Conservation (phyloP, 2,113 vertebrate species). For the Chaenogobius annularis region DNA sequence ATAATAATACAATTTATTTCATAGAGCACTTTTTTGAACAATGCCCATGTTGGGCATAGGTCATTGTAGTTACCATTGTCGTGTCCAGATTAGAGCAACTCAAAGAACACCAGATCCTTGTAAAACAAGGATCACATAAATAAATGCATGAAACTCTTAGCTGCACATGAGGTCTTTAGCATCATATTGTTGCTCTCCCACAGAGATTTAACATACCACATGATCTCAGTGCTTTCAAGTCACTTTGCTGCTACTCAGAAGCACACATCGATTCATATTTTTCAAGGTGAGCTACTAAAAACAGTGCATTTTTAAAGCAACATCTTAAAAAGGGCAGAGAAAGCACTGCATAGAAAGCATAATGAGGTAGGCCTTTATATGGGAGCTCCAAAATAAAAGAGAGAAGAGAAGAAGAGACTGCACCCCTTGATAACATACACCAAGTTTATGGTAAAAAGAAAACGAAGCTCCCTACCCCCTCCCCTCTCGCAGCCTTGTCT, state of each 20-base stretch:
- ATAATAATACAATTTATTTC: background rate
- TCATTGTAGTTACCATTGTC: constrained; percentile 20
- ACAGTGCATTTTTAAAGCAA: constrained; percentile 27
- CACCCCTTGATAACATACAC: constrained; percentile 61
- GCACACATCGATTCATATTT: constrained; percentile 29
- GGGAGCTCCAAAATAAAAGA: constrained; percentile 21
- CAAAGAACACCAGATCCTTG: constrained; percentile 41
- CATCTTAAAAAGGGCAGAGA: constrained; percentile 39
- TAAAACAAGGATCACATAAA: constrained; percentile 59
- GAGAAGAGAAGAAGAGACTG: constrained; percentile 33
- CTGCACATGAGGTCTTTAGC: constrained; percentile 50
- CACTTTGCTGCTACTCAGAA: constrained; percentile 33
- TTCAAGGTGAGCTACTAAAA: constrained; percentile 51
- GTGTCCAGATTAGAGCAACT: constrained; percentile 39
- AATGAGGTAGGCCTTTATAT: constrained; percentile 25
- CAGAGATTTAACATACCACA: constrained; percentile 44
- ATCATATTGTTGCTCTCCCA: constrained; percentile 48
- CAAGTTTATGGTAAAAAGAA: constrained; percentile 75
- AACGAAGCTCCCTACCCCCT: constrained; percentile 70
- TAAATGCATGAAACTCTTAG: constrained; percentile 58
- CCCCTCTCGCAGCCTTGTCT: constrained; percentile 60
- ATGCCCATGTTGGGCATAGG: constrained; percentile 3
- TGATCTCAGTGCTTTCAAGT: constrained; percentile 47
- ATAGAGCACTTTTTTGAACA: background rate
- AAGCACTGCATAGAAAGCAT: constrained; percentile 31